A percentile compares a stretch with the other conserved stretches of the same genome.
Evolutionary conservation across 2,797 vertebrate genomes (phyloP).

Genomic region (Siniperca undulata): DNA sequence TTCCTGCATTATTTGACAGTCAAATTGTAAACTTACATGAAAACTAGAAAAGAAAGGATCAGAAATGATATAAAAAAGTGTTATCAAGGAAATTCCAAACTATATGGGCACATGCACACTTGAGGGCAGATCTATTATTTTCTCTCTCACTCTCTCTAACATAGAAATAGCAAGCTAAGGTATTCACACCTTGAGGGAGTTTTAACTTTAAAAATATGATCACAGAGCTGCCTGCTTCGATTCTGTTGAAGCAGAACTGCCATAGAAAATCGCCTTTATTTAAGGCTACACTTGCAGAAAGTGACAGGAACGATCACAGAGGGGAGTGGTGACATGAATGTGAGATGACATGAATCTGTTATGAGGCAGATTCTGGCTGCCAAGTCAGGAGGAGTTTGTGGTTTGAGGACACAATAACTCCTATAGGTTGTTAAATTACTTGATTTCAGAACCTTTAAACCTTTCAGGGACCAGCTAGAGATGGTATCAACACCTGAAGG

Average conservation of each 20-base stretch:
- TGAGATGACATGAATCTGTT: constrained; percentile 45
- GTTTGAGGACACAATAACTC: constrained; percentile 13
- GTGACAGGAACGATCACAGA: constrained; percentile 5
- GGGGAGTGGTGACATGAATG: constrained; percentile 6
- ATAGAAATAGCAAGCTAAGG: neutral
- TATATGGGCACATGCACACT: neutral
- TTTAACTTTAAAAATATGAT: constrained; percentile 13
- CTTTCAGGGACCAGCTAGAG: neutral
- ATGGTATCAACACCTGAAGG: neutral
- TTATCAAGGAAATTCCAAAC: neutral
- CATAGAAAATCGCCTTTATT: constrained; percentile 26
- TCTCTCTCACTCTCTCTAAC: neutral
- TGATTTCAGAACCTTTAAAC: neutral
- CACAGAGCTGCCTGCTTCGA: constrained; percentile 10
- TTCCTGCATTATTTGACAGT: neutral
- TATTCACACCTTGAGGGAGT: constrained; percentile 1
- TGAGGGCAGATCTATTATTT: neutral
- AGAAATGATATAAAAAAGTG: neutral
- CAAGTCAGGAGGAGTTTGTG: constrained; percentile 1
- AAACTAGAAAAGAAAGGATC: neutral
- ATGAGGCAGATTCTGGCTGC: constrained; percentile 44
- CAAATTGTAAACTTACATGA: neutral
- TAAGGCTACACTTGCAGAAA: constrained; percentile 17
- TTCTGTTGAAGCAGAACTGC: constrained; percentile 19
- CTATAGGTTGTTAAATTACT: neutral